These are phyloP conservation scores for Megathymus violae DNA, from an alignment of 1,140 invertebrate species.

Conservation along the genomic window DNA sequence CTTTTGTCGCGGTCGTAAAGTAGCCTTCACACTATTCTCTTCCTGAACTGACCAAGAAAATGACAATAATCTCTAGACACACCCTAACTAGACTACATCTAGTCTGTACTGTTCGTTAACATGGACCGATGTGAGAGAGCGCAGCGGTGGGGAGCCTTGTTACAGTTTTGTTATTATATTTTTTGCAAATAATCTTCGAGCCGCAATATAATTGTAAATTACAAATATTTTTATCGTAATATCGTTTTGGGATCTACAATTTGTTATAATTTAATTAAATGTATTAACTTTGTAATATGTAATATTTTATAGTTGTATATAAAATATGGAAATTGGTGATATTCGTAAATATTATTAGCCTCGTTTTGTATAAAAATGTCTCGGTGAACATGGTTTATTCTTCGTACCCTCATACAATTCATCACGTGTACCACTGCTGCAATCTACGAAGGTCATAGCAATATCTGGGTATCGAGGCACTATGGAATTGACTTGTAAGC, in stretches of 20 bases:
- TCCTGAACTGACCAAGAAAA: conserved; percentile 74
- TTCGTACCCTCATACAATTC: too few relatives aligned
- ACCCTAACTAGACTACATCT: conserved; percentile 66
- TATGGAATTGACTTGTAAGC: conserved; percentile 77
- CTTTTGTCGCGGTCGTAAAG: conserved; percentile 20
- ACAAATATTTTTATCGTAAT: background rate
- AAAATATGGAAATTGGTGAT: background rate
- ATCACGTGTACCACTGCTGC: conserved; percentile 46
- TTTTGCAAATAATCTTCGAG: background rate
- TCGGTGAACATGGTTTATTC: background rate
- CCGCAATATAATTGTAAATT: background rate
- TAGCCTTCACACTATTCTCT: conserved; percentile 51
- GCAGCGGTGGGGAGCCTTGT: conserved; percentile 44
- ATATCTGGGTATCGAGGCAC: conserved; percentile 62
- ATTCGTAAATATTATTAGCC: background rate
- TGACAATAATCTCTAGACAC: conserved; percentile 79
- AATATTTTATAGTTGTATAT: conserved; percentile 4
- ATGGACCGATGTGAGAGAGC: conserved; percentile 41
- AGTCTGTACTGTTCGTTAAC: conserved; percentile 54
- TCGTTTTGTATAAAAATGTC: background rate
- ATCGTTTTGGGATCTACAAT: background rate
- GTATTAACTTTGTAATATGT: conserved; percentile 1
- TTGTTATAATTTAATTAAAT: background rate
- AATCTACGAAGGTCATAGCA: conserved; percentile 43
- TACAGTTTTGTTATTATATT: background rate